phyloP scores from a whole-genome alignment of 2,888 invertebrate genomes.

The Taenaris catops region DNA sequence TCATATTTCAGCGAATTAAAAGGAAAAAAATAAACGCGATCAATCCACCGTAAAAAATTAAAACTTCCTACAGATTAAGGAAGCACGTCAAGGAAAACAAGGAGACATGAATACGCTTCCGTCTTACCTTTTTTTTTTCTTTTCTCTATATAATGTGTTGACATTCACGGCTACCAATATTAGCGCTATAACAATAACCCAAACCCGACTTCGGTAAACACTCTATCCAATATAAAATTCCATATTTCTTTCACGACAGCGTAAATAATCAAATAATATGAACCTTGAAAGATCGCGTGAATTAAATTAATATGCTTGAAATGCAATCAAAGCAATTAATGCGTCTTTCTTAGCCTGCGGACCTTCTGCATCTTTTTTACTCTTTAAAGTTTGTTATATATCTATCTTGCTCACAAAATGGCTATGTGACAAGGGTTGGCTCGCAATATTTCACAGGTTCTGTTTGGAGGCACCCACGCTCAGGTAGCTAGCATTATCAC shows the following conservation, averaged over 20 bases:
- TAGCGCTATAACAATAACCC: slow-evolving; percentile 52
- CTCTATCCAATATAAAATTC: slow-evolving; percentile 49
- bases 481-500: slow-evolving; percentile 78
- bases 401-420: slow-evolving; percentile 41
- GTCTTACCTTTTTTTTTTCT: slow-evolving; percentile 60
- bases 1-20: slow-evolving; percentile 4
- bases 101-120: slow-evolving; percentile 59
- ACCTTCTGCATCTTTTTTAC: slow-evolving; percentile 32
- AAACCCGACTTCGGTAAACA: slow-evolving; percentile 69
- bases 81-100: slow-evolving; percentile 40
- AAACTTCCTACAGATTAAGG: slow-evolving; percentile 50
- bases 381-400: slow-evolving; percentile 19
- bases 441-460: slow-evolving; percentile 67
- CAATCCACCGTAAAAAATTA: slow-evolving; percentile 31
- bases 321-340: slow-evolving; percentile 76
- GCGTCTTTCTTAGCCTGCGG: slow-evolving; percentile 44
- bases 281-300: slow-evolving; percentile 66
- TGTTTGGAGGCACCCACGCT: slow-evolving; percentile 65
- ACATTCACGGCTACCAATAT: slow-evolving; percentile 61
- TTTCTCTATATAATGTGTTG: slow-evolving; percentile 53
- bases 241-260: slow-evolving; percentile 53
- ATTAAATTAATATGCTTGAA: slow-evolving; percentile 77
- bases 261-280: slow-evolving; percentile 71
- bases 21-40: slow-evolving; percentile 2
- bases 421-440: slow-evolving; percentile 73